Evolutionary conservation across 2,113 vertebrate species (phyloP).

Genomic region (Siphamia tubifer): DNA sequence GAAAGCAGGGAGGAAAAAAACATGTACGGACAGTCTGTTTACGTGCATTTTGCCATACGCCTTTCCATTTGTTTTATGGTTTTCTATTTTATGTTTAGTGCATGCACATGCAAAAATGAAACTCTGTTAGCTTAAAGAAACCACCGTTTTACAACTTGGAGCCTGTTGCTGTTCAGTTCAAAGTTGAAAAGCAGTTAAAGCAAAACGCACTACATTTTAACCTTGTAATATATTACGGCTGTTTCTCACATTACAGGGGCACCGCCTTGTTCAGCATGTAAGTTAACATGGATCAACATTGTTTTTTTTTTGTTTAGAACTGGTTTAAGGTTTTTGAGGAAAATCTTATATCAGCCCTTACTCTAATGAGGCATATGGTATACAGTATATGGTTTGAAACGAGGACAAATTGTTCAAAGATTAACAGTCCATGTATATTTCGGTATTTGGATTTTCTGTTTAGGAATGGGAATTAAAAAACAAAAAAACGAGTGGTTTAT

Average conservation of each 20-base stretch:
- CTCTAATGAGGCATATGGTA: too few species aligned
- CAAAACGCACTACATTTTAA: background rate
- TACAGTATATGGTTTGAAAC: too few species aligned
- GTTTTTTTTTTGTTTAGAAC: background rate
- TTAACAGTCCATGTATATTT: too few species aligned
- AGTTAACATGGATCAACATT: background rate
- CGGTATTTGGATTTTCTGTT: too few species aligned
- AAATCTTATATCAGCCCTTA: too few species aligned
- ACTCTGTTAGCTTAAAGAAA: background rate
- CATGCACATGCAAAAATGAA: too few species aligned
- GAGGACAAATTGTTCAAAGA: too few species aligned
- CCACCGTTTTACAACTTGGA: background rate
- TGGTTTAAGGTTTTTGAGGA: too few species aligned
- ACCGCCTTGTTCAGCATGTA: background rate
- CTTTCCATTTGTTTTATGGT: background rate
- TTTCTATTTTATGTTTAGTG: background rate
- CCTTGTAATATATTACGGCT: background rate
- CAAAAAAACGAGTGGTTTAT: too few species aligned
- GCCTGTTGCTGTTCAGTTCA: background rate
- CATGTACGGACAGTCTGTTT: background rate
- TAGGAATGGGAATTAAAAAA: too few species aligned
- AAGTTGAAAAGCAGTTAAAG: background rate
- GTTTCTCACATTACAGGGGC: background rate
- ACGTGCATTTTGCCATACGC: background rate
- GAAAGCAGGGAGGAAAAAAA: background rate